Evolutionary conservation across 2,113 vertebrate genomes (phyloP).

Genomic region (Theropithecus gelada): DNA sequence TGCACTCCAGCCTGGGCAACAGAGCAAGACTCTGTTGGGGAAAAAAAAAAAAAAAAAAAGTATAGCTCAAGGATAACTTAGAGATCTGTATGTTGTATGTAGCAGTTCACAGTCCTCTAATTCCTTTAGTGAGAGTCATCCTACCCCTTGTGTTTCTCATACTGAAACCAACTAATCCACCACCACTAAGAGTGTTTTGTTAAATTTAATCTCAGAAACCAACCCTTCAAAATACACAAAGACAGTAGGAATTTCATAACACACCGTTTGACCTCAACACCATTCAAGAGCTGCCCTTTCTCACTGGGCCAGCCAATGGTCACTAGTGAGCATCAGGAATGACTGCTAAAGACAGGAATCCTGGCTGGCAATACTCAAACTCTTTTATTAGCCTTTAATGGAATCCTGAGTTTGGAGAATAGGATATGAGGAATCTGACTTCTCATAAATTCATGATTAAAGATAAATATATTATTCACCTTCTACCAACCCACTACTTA

Average conservation of each 20-base stretch:
- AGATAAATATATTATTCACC: neutral
- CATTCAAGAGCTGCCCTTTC: neutral
- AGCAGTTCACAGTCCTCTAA: neutral
- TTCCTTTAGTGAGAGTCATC: neutral
- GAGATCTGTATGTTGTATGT: neutral
- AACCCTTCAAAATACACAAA: neutral
- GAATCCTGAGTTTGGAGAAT: neutral
- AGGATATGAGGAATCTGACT: neutral
- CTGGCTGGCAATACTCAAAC: neutral
- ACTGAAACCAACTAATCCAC: neutral
- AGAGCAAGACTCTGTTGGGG: too few species aligned
- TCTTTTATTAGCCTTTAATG: neutral
- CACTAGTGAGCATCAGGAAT: neutral
- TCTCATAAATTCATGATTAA: neutral
- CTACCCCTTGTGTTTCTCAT: neutral
- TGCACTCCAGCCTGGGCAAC: too few species aligned
- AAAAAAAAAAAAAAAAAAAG: too few species aligned
- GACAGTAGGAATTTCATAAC: neutral
- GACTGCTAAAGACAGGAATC: neutral
- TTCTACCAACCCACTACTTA: neutral
- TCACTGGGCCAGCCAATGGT: neutral
- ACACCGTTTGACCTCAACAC: accelerated
- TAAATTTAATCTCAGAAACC: neutral
- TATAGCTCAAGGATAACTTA: neutral
- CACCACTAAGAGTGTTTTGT: neutral